A percentile compares a stretch with the other conserved stretches of the same genome.
phyloP scores from a whole-genome alignment of 2,113 vertebrate genomes.

The Aramus guarauna region DNA sequence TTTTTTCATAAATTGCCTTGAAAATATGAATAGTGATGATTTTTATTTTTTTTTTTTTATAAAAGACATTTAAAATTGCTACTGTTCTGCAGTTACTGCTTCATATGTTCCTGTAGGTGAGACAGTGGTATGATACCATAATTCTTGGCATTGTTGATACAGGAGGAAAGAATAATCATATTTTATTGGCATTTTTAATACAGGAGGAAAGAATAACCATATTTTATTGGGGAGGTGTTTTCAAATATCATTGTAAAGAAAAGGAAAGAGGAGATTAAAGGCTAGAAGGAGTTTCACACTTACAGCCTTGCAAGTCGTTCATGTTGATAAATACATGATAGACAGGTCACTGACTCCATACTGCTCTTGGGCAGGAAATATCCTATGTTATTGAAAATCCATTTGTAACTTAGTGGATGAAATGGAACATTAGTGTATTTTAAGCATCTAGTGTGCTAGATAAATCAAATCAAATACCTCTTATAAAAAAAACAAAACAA shows the following conservation, averaged over 20 bases:
- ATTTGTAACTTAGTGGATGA: not conserved
- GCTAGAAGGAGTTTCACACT: not conserved
- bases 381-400: not conserved
- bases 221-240: not conserved
- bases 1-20: not conserved
- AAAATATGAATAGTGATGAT: not conserved
- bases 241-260: not conserved
- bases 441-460: not conserved
- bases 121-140: not conserved
- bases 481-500: not conserved
- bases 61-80: not conserved
- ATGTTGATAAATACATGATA: not conserved
- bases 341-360: not conserved
- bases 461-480: not conserved
- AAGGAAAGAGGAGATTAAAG: not conserved
- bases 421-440: not conserved
- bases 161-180: not conserved
- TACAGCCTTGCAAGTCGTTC: not conserved
- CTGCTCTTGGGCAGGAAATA: not conserved
- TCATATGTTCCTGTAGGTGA: not conserved
- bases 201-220: not conserved
- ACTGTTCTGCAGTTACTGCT: not conserved
- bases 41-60: not conserved
- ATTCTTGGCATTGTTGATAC: not conserved
- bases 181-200: not conserved